Evolutionary conservation across 2,113 vertebrate species (phyloP).

Genomic region (Sigmodon hispidus): DNA sequence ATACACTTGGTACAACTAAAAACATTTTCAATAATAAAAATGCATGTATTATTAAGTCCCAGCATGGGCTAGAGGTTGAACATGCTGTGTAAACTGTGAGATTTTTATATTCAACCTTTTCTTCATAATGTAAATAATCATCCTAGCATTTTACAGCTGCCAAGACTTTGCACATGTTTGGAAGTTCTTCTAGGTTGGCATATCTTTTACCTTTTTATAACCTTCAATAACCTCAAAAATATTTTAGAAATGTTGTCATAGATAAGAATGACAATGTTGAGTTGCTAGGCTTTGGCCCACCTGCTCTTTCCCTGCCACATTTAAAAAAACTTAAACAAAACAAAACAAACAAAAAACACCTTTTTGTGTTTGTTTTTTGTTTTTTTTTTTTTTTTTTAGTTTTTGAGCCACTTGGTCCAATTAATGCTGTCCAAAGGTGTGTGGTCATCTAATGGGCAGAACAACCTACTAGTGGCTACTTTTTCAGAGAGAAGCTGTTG

Average conservation of each 20-base stretch:
- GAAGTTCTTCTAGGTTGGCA: background rate
- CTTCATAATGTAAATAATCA: constrained; percentile 16
- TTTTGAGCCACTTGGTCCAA: background rate
- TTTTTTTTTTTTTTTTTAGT: background rate
- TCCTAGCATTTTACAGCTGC: background rate
- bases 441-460: background rate
- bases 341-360: background rate
- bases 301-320: background rate
- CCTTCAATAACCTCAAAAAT: background rate
- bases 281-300: background rate
- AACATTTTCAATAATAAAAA: constrained; percentile 35
- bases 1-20: constrained; percentile 29
- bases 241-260: background rate
- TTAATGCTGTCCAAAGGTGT: background rate
- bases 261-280: background rate
- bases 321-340: background rate
- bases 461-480: background rate
- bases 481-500: background rate
- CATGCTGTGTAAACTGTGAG: background rate
- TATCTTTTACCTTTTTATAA: background rate
- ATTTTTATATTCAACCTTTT: background rate
- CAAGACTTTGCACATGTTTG: background rate
- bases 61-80: background rate
- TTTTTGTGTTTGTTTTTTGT: background rate
- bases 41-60: constrained; percentile 9